phyloP scores from a whole-genome alignment of 2,113 vertebrate genomes.

The Arizona elegans region DNA sequence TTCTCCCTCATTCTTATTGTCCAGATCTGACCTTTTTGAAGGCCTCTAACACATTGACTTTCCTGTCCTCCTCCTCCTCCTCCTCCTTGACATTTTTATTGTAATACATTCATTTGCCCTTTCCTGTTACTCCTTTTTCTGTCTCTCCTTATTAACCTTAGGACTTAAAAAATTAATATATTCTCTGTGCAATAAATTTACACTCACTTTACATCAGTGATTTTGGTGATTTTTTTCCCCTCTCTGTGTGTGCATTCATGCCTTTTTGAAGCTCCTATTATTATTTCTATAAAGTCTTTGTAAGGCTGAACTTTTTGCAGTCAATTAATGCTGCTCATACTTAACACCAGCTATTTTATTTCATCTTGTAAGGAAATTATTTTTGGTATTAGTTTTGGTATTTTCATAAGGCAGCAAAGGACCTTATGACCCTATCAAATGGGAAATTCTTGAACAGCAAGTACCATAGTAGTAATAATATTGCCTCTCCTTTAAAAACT shows the following conservation, averaged over 20 bases:
- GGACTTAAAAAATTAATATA: constrained; percentile 15
- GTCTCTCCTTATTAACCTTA: constrained; percentile 17
- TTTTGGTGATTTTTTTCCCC: background rate
- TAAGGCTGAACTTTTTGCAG: constrained; percentile 5
- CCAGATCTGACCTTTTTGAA: constrained; percentile 1
- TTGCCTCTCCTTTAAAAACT: background rate
- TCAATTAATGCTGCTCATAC: background rate
- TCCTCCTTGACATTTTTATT: constrained; percentile 21
- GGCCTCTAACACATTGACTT: background rate
- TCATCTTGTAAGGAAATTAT: background rate
- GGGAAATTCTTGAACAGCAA: background rate
- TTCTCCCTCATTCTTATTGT: background rate
- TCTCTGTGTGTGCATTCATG: background rate
- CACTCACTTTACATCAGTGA: constrained; percentile 12
- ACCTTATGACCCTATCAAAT: background rate
- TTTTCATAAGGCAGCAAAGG: constrained; percentile 15
- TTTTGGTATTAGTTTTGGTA: background rate
- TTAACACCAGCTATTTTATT: constrained; percentile 5
- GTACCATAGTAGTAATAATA: background rate
- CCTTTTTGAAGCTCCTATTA: constrained; percentile 14
- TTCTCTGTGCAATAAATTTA: background rate
- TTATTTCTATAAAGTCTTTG: constrained; percentile 11
- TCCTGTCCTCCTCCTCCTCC: background rate
- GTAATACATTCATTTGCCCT: constrained; percentile 25
- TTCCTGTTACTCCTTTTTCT: constrained; percentile 12